These are phyloP conservation scores for Sphecodes monilicornis DNA, from an alignment of 2,888 invertebrate species.

Conservation along the genomic window DNA sequence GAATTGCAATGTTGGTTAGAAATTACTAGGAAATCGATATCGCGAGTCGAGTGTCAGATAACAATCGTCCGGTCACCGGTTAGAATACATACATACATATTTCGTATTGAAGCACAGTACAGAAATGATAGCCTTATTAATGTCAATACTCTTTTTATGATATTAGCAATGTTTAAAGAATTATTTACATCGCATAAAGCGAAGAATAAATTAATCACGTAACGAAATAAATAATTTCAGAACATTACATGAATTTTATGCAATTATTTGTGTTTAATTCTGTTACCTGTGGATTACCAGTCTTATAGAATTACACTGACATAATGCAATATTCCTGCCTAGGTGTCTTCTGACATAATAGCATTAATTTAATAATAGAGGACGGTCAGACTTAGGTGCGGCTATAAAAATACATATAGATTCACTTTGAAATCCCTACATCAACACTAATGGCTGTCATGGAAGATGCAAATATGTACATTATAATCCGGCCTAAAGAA, in stretches of 20 bases:
- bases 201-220: not conserved
- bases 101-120: not conserved
- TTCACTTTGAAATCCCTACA: not conserved
- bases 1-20: conserved; percentile 37
- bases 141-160: not conserved
- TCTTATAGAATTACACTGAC: conserved; percentile 22
- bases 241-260: not conserved
- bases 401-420: not conserved
- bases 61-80: conserved; percentile 51
- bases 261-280: not conserved
- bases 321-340: conserved; percentile 17
- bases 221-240: not conserved
- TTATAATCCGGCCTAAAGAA: not conserved
- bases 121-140: not conserved
- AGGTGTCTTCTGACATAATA: conserved; percentile 4
- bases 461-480: not conserved
- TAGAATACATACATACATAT: conserved; percentile 13
- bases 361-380: conserved; percentile 26
- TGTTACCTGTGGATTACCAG: not conserved
- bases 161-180: not conserved
- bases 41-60: conserved; percentile 66
- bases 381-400: not conserved
- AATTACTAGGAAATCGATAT: conserved; percentile 61
- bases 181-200: not conserved
- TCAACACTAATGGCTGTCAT: not conserved